phyloP scores from a whole-genome alignment of 2,888 invertebrate genomes.

The Apamea anceps region DNA sequence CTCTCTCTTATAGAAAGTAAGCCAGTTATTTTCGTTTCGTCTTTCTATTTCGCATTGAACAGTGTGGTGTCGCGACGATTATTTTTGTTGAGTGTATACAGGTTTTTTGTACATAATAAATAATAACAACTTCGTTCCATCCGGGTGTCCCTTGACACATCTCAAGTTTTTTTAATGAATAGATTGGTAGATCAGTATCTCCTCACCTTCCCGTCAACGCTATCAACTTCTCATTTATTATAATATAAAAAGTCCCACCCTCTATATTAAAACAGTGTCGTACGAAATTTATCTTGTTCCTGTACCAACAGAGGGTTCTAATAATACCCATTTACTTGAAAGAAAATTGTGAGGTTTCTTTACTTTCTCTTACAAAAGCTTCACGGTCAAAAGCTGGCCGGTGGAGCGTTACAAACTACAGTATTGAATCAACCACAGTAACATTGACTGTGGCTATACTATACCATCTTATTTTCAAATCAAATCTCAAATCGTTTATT shows the following conservation, averaged over 20 bases:
- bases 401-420: constrained; percentile 22
- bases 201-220: background rate
- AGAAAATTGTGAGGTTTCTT: constrained; percentile 23
- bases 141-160: too few relatives aligned
- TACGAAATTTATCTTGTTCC: background rate
- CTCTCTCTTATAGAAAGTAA: too few relatives aligned
- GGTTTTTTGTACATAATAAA: too few relatives aligned
- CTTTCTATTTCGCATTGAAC: too few relatives aligned
- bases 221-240: background rate
- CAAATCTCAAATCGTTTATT: too few relatives aligned
- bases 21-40: too few relatives aligned
- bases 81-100: too few relatives aligned
- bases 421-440: background rate
- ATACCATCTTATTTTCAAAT: too few relatives aligned
- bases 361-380: constrained; percentile 7
- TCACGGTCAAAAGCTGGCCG: constrained; percentile 22
- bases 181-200: background rate
- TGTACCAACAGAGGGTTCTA: background rate
- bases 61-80: too few relatives aligned
- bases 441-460: background rate
- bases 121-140: too few relatives aligned
- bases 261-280: background rate
- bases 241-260: background rate
- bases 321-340: background rate
- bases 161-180: background rate